Evolutionary conservation across 92 coral and sea anemone genomes (phyloP).

Genomic region (Heteractis magnifica): DNA sequence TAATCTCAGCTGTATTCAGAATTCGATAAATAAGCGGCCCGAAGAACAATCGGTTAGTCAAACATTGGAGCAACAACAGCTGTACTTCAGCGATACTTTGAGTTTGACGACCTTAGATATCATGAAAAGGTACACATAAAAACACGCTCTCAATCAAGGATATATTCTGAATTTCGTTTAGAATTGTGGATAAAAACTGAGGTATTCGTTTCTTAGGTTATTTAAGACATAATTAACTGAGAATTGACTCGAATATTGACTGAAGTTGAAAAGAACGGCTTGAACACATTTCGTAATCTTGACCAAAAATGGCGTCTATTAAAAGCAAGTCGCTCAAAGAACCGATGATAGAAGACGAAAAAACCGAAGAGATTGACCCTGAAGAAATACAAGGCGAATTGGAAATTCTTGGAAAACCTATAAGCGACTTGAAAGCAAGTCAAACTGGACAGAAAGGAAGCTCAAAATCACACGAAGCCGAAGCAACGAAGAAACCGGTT

Average conservation of each 20-base stretch:
- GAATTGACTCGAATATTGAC: not conserved
- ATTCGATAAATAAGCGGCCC: conserved; percentile 1
- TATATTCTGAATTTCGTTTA: conserved; percentile 4
- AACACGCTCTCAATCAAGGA: not conserved
- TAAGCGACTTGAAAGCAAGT: conserved; percentile 5
- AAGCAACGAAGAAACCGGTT: conserved; percentile 25
- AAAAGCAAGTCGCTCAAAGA: conserved; percentile 30
- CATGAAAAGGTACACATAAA: conserved; percentile 18
- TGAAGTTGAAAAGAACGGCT: not conserved
- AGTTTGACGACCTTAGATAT: conserved; percentile 1
- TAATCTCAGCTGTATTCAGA: not conserved
- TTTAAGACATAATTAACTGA: conserved; percentile 9
- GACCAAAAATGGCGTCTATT: conserved; percentile 37
- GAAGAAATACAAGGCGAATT: conserved; percentile 8
- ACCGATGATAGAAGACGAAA: conserved; percentile 37
- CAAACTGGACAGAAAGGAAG: conserved; percentile 1
- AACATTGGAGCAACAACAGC: conserved; percentile 22
- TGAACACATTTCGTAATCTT: conserved; percentile 13
- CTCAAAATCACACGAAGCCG: conserved; percentile 10
- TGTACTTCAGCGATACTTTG: not conserved
- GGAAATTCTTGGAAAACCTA: conserved; percentile 5
- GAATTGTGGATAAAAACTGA: not conserved
- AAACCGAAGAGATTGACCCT: conserved; percentile 25
- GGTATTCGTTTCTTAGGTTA: not conserved
- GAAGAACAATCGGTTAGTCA: conserved; percentile 11